These are phyloP conservation scores for Sapajus apella DNA, from an alignment of 2,113 vertebrate species.

Conservation along the genomic window DNA sequence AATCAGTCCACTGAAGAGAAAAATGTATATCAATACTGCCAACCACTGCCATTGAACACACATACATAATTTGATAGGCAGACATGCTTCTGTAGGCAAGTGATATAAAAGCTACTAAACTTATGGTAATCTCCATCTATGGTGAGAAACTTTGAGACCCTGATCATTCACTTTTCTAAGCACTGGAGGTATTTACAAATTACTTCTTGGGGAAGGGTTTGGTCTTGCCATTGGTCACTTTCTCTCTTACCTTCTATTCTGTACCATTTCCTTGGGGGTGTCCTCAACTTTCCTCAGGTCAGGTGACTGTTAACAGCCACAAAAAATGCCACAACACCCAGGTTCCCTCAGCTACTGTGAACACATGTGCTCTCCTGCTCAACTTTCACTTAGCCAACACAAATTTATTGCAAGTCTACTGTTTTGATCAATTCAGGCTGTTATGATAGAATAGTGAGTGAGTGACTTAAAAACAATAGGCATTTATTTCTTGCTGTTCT, in stretches of 20 bases:
- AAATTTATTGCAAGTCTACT: not conserved
- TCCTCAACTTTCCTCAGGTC: not conserved
- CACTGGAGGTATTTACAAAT: conserved; percentile 13
- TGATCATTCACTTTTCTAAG: conserved; percentile 44
- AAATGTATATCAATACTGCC: conserved; percentile 68
- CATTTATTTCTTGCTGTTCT: not conserved
- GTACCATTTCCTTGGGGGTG: not conserved
- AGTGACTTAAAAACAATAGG: not conserved
- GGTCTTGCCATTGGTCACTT: not conserved
- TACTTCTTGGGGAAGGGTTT: not conserved
- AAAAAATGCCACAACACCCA: not conserved
- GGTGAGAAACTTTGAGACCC: conserved; percentile 11
- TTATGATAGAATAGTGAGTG: not conserved
- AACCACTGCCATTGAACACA: conserved; percentile 34
- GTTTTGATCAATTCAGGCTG: not conserved
- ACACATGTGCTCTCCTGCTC: not conserved
- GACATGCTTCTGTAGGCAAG: conserved; percentile 59
- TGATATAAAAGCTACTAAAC: conserved; percentile 43
- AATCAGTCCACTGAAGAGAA: conserved; percentile 72
- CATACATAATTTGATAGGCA: conserved; percentile 60
- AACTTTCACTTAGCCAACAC: not conserved
- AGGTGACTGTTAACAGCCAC: not conserved
- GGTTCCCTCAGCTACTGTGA: not conserved
- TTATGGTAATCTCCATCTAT: conserved; percentile 60
- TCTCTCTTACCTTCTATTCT: not conserved